These are phyloP conservation scores for Sphinx pinastri DNA, from an alignment of 2,888 invertebrate genomes.

Conservation along the genomic window DNA sequence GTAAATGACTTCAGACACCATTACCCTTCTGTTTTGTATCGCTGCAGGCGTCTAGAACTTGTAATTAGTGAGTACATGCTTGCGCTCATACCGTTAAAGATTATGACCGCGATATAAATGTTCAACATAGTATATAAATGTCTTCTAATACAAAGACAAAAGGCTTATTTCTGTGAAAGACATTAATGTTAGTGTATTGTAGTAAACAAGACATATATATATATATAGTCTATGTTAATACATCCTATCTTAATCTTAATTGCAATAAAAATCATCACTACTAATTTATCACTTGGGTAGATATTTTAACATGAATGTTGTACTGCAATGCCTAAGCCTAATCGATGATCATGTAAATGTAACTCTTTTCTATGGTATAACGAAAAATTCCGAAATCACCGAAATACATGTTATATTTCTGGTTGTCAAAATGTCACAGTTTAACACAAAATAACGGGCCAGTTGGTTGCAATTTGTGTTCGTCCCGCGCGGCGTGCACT, in stretches of 20 bases:
- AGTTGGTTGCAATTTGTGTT: conserved; percentile 20
- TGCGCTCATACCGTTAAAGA: conserved; percentile 6
- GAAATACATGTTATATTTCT: not conserved
- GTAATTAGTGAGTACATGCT: conserved; percentile 11
- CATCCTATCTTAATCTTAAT: too few species aligned
- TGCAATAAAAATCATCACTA: too few species aligned
- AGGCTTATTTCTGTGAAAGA: not conserved
- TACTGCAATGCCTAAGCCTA: too few species aligned
- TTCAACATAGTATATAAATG: conserved; percentile 2
- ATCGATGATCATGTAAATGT: too few species aligned
- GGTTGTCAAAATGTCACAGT: not conserved
- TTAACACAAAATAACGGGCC: not conserved
- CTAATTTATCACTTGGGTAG: too few species aligned
- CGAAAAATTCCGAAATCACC: not conserved
- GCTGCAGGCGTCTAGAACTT: not conserved
- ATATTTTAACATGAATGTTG: too few species aligned
- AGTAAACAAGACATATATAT: too few species aligned
- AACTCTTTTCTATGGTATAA: too few species aligned
- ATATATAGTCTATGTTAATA: too few species aligned
- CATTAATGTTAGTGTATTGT: too few species aligned
- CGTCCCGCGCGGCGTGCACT: not conserved
- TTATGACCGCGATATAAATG: conserved; percentile 11
- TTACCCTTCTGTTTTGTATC: conserved; percentile 24
- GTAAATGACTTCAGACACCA: conserved; percentile 16
- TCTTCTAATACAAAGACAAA: too few species aligned